Evolutionary conservation across 2,797 vertebrate species (phyloP), one percentile per base, ranked within the genome.

Genomic region (Gallirallus australis): DNA sequence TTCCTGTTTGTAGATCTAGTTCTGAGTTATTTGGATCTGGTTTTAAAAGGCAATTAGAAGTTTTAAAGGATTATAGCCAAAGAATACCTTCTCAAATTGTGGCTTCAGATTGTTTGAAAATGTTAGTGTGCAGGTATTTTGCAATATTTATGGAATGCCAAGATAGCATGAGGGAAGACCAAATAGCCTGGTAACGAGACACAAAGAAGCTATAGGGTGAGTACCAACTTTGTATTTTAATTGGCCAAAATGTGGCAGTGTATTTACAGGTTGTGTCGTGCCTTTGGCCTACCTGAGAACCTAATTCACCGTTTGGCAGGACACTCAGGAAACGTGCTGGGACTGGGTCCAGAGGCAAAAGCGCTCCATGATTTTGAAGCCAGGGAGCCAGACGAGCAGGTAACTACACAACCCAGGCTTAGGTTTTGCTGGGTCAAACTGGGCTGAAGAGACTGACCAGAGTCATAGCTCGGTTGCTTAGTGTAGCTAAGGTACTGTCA

Each of bases 371-470:
- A 8, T n/a, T 73, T 70, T 13, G 15, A 77, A 87, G 73, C 14
- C 30, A 56, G n/a, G 1, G 0, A 84, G 47, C 11, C n/a, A 11
- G 8, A 1, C 0, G 6, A 15, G 23, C 0, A 0, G 27, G 23
- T 63, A 80, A 20, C 28, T 47, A 11, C 28, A 31, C 52, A 60
- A 73, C 30, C 56, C 19, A 5, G 1, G 3, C 47, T 69, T 60
- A 37, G 48, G 30, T 10, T 61, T 39, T 80, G 3, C 65, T 79
- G 61, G 64, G 53, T 71, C 79, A 92, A 59, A 68, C 4, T 7
- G 50, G 63, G n/a, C 40, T 86, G 42, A 37, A 73, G 61, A 83
- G 39, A 12, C 21, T 33, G 59, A 21, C 40, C 45, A 47, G 54
- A n/a, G 52, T 4, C 1, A 0, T 17, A 83, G 69, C 37, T 73